Evolutionary conservation across 1,140 invertebrate species (phyloP), one percentile per base, ranked within the genome.

Genomic region (Zophobas morio): DNA sequence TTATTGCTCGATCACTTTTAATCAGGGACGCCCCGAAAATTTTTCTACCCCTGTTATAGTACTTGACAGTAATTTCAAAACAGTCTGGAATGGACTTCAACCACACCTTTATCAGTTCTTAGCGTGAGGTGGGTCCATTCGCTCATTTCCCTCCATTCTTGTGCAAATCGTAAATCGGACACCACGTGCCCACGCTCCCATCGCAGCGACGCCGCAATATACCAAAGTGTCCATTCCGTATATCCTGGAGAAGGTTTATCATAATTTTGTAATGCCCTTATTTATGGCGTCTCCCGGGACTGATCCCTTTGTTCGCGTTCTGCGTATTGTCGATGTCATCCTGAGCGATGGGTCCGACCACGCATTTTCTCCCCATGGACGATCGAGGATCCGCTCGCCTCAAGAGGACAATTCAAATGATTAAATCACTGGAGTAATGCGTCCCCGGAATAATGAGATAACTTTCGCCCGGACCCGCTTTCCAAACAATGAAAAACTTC

Each of bases 361-460:
- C 73, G 73, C 54, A 60, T n/a, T 35, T 54, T 60, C 47, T 74
- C 54, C 73, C 73, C 73, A 60, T 39, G 73, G 73, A 74, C 73
- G 73, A 74, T 74, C 73, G 42, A 56, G 73, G 57, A 57, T 60
- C 54, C 8, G 54, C 1, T 35, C 40, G 73, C 66, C 74, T 66
- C 74, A 39, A 46, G 74, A 76, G 46, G 51, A 70, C 74, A 76
- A 76, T 76, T 66, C 74, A 63, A 63, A 49, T 70, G 74, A 76
- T 76, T 76, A 76, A 76, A 76, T 53, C 53, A 53, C 46, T 51
- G 53, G 53, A 72, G 70, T 56, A 56, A 72, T 72, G 53, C 53
- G 33, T 49, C 36, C 60, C 60, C 60, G 56, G 60, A 42, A 47
- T 66, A 46, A 66, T 66, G 60, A 66, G 60, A 66, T 66, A 66